Percentiles rank a stretch among this genome's conserved stretches.
These are phyloP conservation scores for Cygnus buccinator DNA, from an alignment of 2,113 vertebrate genomes.

Conservation along the genomic window DNA sequence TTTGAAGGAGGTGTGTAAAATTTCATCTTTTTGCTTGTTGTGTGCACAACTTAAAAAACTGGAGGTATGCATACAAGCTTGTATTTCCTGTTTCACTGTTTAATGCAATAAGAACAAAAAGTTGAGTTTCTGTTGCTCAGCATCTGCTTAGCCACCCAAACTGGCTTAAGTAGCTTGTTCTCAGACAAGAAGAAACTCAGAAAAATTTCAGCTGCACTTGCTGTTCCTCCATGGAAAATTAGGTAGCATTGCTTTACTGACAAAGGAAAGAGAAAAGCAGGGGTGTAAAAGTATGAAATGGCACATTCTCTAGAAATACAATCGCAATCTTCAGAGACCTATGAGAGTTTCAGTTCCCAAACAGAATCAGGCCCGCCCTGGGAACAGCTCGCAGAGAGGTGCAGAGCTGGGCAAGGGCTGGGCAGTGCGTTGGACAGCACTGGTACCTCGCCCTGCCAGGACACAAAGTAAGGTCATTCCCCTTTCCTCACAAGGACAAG, in stretches of 20 bases:
- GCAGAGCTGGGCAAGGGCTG: rapidly evolving
- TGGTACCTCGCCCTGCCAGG: rapidly evolving
- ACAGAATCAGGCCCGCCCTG: background rate
- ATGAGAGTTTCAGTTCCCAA: background rate
- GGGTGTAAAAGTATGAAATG: background rate
- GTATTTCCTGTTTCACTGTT: background rate
- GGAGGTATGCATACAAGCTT: background rate
- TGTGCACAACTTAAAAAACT: background rate
- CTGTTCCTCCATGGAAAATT: background rate
- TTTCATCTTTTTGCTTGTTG: background rate
- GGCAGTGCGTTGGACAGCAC: rapidly evolving
- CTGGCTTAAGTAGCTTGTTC: background rate
- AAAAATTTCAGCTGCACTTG: background rate
- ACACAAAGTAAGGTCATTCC: background rate
- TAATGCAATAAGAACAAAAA: background rate
- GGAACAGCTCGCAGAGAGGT: rapidly evolving
- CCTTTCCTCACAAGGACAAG: background rate
- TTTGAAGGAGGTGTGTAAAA: background rate
- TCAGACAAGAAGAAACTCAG: background rate
- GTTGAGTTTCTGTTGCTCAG: background rate
- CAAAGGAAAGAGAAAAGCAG: background rate
- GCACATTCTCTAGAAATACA: background rate
- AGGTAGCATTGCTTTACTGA: rapidly evolving
- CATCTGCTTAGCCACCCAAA: background rate
- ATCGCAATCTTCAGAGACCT: background rate